Evolutionary conservation across 2,113 vertebrate genomes (phyloP).

Genomic region (Phaethornis superciliosus): DNA sequence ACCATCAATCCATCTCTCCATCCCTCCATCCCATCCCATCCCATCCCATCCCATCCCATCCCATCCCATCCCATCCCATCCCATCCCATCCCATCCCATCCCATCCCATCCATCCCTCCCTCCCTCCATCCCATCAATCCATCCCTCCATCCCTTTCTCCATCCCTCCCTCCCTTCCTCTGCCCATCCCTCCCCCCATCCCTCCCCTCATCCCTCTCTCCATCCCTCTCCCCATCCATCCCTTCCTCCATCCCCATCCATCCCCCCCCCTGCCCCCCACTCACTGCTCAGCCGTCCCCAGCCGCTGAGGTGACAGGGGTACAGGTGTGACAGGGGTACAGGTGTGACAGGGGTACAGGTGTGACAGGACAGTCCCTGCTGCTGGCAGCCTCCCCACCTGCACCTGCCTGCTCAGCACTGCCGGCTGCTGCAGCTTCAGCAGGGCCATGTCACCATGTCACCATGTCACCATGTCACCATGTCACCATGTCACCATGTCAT

Average conservation of each 20-base stretch:
- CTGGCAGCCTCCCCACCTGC: background rate
- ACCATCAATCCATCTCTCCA: background rate
- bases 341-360: conserved; percentile 17
- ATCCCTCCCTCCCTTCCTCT: too few relatives aligned
- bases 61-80: background rate
- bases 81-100: background rate
- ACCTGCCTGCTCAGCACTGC: background rate
- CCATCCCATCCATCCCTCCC: too few relatives aligned
- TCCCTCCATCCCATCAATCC: too few relatives aligned
- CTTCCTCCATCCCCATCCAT: background rate
- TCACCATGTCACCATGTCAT: too few relatives aligned
- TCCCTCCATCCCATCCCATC: background rate
- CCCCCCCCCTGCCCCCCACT: background rate
- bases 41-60: background rate
- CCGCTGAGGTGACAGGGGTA: conserved; percentile 42
- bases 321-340: conserved; percentile 27
- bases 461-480: too few relatives aligned
- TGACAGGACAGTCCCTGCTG: background rate
- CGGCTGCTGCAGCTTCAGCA: conserved; percentile 11
- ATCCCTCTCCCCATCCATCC: background rate
- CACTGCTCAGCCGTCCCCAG: conserved; percentile 17
- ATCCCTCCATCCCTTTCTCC: too few relatives aligned
- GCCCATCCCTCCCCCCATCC: too few relatives aligned
- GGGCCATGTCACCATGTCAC: conserved; percentile 41
- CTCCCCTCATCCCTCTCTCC: background rate